A percentile compares a stretch with the other conserved stretches of the same genome.
phyloP scores from a whole-genome alignment of 2,113 vertebrate species.

The Actenoides hombroni region DNA sequence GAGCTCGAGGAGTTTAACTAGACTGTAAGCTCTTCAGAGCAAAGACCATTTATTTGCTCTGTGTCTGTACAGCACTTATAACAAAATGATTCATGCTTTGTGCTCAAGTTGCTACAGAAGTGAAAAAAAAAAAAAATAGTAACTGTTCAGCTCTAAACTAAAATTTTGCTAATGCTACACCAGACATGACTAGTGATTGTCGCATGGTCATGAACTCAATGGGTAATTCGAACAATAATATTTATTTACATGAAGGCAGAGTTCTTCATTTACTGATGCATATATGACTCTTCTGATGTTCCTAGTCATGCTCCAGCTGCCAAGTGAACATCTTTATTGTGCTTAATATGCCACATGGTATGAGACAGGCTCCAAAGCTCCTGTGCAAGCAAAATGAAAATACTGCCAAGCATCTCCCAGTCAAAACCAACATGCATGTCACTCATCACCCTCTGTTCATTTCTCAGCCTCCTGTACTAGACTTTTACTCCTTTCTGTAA shows the following conservation, averaged over 20 bases:
- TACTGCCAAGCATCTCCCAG: slow-evolving; percentile 54
- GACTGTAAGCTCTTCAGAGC: neutral
- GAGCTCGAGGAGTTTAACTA: neutral
- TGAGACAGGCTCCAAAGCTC: slow-evolving; percentile 52
- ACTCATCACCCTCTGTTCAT: slow-evolving; percentile 10
- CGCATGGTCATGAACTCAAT: slow-evolving; percentile 37
- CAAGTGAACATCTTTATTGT: slow-evolving; percentile 75
- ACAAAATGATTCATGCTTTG: neutral
- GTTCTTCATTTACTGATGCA: slow-evolving; percentile 38
- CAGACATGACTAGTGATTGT: slow-evolving; percentile 20
- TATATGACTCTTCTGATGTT: slow-evolving; percentile 61
- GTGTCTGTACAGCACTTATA: neutral
- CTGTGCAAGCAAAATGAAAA: slow-evolving; percentile 6
- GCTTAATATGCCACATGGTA: slow-evolving; percentile 69
- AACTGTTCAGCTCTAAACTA: neutral
- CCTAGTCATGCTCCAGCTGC: slow-evolving; percentile 62
- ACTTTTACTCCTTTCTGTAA: neutral
- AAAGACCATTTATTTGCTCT: neutral
- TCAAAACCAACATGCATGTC: slow-evolving; percentile 17
- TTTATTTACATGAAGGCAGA: slow-evolving; percentile 38
- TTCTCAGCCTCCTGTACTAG: slow-evolving; percentile 23
- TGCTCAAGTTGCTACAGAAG: neutral
- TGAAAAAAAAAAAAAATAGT: neutral
- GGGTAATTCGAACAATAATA: slow-evolving; percentile 55
- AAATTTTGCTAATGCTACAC: neutral